Evolutionary conservation across 30 jellyfish, hydroid and myxozoan genomes (phyloP).

Genomic region (Clytia hemisphaerica): DNA sequence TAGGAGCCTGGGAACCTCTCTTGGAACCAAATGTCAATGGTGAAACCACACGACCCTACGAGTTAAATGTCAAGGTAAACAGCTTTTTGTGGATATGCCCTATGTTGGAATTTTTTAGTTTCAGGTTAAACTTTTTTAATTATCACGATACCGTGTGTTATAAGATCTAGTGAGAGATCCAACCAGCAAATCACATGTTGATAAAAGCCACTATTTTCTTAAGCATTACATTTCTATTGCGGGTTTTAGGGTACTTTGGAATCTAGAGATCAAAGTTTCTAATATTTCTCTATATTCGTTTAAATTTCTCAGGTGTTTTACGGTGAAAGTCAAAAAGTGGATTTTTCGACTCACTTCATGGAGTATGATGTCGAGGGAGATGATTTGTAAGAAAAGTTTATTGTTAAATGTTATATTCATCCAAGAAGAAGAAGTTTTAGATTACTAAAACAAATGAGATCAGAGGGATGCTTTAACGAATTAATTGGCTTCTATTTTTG

Average conservation of each 20-base stretch:
- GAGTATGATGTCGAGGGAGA: too few relatives aligned
- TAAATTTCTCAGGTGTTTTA: constrained; percentile 9
- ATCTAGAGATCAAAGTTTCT: background rate
- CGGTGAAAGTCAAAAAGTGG: constrained; percentile 12
- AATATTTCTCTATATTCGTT: background rate
- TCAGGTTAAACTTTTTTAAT: background rate
- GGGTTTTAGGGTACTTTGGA: too few relatives aligned
- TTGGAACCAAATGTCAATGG: constrained; percentile 25
- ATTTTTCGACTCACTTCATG: background rate
- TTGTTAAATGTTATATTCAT: too few relatives aligned
- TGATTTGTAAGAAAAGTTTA: too few relatives aligned
- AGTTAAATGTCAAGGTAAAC: constrained; percentile 31
- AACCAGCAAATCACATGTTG: too few relatives aligned
- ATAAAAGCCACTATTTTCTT: too few relatives aligned
- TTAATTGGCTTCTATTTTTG: background rate
- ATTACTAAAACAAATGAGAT: background rate
- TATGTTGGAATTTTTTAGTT: background rate
- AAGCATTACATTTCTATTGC: too few relatives aligned
- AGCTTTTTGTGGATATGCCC: background rate
- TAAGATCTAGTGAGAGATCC: too few relatives aligned
- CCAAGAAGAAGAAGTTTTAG: too few relatives aligned
- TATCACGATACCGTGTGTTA: background rate
- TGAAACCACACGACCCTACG: constrained; percentile 17
- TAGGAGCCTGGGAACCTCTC: constrained; percentile 55
- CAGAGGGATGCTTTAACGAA: background rate